Evolutionary conservation across 1,140 invertebrate species (phyloP).

Genomic region (Plectus sambesii): DNA sequence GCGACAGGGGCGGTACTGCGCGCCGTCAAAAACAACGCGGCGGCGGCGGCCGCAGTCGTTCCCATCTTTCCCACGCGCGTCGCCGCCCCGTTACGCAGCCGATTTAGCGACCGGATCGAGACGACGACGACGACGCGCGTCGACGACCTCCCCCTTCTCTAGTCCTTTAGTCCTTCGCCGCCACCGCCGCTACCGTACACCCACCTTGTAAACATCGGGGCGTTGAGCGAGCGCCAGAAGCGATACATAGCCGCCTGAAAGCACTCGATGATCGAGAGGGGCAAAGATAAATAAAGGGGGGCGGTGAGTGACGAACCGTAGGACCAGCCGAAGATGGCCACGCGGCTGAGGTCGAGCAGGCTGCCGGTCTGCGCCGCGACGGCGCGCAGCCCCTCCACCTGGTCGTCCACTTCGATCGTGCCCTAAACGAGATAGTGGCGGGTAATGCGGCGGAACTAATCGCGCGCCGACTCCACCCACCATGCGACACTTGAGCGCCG

Average conservation of each 20-base stretch:
- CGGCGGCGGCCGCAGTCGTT: too few species aligned
- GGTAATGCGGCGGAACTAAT: too few species aligned
- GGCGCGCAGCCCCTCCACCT: conserved; percentile 82
- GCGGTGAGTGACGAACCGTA: conserved; percentile 78
- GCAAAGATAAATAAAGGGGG: conserved; percentile 64
- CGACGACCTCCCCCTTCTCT: too few species aligned
- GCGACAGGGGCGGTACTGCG: conserved; percentile 46
- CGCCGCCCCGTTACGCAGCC: too few species aligned
- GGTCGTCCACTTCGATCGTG: conserved; percentile 83
- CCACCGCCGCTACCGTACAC: too few species aligned
- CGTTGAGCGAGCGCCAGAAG: conserved; percentile 33
- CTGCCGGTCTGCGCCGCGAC: conserved; percentile 63
- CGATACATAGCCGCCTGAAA: conserved; percentile 50
- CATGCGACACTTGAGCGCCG: conserved; percentile 72
- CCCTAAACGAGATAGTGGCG: conserved; percentile 56
- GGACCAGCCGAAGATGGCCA: conserved; percentile 95
- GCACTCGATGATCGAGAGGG: too few species aligned
- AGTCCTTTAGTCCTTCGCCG: too few species aligned
- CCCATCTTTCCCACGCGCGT: too few species aligned
- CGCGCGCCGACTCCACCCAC: conserved; percentile 46
- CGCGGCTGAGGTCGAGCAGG: conserved; percentile 73
- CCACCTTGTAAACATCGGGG: conserved; percentile 32
- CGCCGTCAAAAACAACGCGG: too few species aligned
- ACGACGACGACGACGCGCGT: too few species aligned
- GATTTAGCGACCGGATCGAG: too few species aligned